Base-by-base conservation (phyloP, 2,797 vertebrate genomes). In the Iguana delicatissima region DNA sequence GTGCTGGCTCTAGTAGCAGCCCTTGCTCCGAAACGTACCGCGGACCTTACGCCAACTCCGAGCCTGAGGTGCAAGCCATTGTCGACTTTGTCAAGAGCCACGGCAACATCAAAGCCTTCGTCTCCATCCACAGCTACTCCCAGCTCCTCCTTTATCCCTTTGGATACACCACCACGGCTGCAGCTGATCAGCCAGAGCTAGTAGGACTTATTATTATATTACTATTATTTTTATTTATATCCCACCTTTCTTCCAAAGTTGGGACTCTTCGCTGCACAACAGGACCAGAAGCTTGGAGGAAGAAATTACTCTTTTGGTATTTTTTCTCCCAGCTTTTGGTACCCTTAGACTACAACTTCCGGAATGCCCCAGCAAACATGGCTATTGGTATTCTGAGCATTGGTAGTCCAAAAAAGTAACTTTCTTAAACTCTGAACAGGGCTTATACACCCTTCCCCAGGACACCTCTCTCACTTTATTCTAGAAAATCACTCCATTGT, bases 101-200 rank as follows among this genome's bases (percentile, higher is more conserved):
- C 0, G 96, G 97, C n/a, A 98, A 99, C 89, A 92, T 99, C 96
- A 99, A 99, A 95, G 97, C 98, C 91, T 99, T 99, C 77, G 0
- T 99, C 92, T 99, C 99, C 97, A 99, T 99, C 97, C 99, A 99
- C 86, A 97, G 98, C 93, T 99, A 99, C 92, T 99, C 98, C 62
- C 99, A 99, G 96, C 98, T 99, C 96, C 98, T 99, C 52, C 92
- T 99, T 91, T 99, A 98, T 55, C 99, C 99, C 69, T 99, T 98
- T 0, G 99, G 99, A 85, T 99, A 99, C 96, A 99, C 97, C 10
- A 14, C 0, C 0, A 96, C 96, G 1, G 93, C 97, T 0, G 93
- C 0, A 0, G 86, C 92, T 0, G 96, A 99, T 92, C 32, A 97
- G 8, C 0, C 73, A 0, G 99, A 99, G 94, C 97, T 99, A 98